Evolutionary conservation across 2,888 invertebrate species (phyloP), one percentile per base, ranked within the genome.

Genomic region (Agriopis marginaria): DNA sequence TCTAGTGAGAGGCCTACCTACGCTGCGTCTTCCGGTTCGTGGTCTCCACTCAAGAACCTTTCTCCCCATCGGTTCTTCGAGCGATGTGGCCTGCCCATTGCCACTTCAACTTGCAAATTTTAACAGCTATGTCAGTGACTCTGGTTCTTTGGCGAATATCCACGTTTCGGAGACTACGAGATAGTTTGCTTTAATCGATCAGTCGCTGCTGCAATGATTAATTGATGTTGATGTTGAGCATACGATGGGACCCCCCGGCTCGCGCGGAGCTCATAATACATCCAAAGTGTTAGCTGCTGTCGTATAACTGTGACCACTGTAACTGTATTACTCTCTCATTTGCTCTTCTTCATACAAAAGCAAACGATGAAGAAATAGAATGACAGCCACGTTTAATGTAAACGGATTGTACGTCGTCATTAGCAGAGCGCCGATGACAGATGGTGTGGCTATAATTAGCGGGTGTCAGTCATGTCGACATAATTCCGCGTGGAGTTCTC

Each of bases 381-480:
- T 40, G 39, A 10, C 51, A 32, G 11, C 1, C 23, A 32, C 23
- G 23, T 54, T 40, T 12, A 54, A 56, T 56, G 40, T 56, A 11
- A 56, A 32, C 60, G n/a, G 23, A 32, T 47, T 32, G 59, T 59
- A n/a, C 50, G 65, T 47, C 53, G 42, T 69, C 75, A 70, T 75
- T 72, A 75, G 71, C 66, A 55, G 14, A 63, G 53, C 40, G 12
- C 39, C 68, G 69, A 67, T 63, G 71, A 72, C 69, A 67, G 63
- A 66, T 61, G 66, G 39, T 49, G 66, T 45, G 14, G 47, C 42
- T 70, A 72, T 76, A 70, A 74, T 76, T 74, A 76, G 72, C 63
- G 71, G 32, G 17, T 69, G 69, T 69, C 71, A 76, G 55, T 72
- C 66, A 66, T 66, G 68, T 56, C 68, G 70, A 62, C 73, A 71